A percentile compares a stretch with the other conserved stretches of the same genome.
Conservation (phyloP, 2,888 invertebrate genomes). For the Dorcus hopei region DNA sequence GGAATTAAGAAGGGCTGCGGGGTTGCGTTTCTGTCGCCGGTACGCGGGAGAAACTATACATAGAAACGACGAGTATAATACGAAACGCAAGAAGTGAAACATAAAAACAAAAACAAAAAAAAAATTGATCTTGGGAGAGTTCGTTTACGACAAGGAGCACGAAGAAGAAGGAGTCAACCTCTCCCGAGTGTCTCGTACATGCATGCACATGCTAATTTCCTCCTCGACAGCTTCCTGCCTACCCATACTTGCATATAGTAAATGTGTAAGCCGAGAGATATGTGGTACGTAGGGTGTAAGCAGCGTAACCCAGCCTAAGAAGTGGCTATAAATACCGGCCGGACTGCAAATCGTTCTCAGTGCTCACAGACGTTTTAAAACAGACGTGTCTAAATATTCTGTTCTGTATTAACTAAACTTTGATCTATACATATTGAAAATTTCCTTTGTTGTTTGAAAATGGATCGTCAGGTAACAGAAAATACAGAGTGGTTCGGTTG, state of each 20-base stretch:
- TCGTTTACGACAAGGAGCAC: too few relatives aligned
- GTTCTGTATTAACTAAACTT: background rate
- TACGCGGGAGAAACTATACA: too few relatives aligned
- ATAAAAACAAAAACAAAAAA: too few relatives aligned
- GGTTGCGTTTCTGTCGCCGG: too few relatives aligned
- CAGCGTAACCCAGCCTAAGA: constrained; percentile 41
- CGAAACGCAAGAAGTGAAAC: too few relatives aligned
- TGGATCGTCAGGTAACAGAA: constrained; percentile 47
- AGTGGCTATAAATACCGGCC: constrained; percentile 43
- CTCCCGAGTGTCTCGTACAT: background rate
- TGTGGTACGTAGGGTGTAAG: constrained; percentile 33
- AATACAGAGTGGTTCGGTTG: constrained; percentile 37
- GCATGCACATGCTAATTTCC: background rate
- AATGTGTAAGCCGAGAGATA: constrained; percentile 16
- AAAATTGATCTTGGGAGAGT: too few relatives aligned
- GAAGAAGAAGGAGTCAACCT: too few relatives aligned
- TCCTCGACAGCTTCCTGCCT: constrained; percentile 15
- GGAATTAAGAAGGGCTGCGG: constrained; percentile 7
- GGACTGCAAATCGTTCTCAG: constrained; percentile 39
- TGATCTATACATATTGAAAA: background rate
- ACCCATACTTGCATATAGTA: constrained; percentile 15
- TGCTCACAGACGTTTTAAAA: constrained; percentile 29
- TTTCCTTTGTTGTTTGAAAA: constrained; percentile 20
- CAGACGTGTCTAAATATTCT: constrained; percentile 19
- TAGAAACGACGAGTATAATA: too few relatives aligned